Base-by-base conservation (phyloP, 2,113 vertebrate species). In the Halcyon senegalensis region DNA sequence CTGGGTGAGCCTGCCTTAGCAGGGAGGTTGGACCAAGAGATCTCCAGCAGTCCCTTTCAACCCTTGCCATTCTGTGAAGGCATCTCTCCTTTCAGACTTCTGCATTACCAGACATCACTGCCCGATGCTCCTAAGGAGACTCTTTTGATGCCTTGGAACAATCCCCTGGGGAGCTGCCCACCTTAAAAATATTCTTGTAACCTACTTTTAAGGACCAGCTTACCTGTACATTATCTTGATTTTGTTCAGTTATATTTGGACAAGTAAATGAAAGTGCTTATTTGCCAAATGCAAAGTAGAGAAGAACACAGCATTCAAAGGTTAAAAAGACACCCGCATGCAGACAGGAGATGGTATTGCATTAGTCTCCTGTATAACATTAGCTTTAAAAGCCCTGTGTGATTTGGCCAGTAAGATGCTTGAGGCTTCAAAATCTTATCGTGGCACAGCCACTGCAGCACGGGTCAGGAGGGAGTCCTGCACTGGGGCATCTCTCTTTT, bases 381-480 rank as follows among this genome's bases (percentile, higher is more conserved):
- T 10, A n/a, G 27, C 51, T 50, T 72, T 56, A 33, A 35, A 25
- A 68, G 64, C 20, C 31, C 59, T 19, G 5, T 21, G 30, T 73
- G 28, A 25, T 51, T 66, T 5, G 10, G 41, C 39, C 58, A 39
- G 27, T 12, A 7, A 39, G 27, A 44, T 8, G 13, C 25, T 21
- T 6, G 11, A 69, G 55, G 55, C 4, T 3, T 46, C 64, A 35
- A 7, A 51, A 20, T 28, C 30, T 75, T 55, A 23, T 19, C 17
- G 46, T 75, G 2, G 21, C 30, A 33, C 21, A 80, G n/a, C 46
- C 56, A 9, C 5, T 7, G 44, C 16, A 4, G 35, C 0, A 0
- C 41, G 43, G 13, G 28, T 27, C 2, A 4, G 74, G 20, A 37
- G 16, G 55, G 37, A 73, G 30, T 5, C 43, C 67, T 16, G n/a